These are phyloP conservation scores for Hybognathus amarus DNA, from an alignment of 2,797 vertebrate genomes.

Conservation along the genomic window DNA sequence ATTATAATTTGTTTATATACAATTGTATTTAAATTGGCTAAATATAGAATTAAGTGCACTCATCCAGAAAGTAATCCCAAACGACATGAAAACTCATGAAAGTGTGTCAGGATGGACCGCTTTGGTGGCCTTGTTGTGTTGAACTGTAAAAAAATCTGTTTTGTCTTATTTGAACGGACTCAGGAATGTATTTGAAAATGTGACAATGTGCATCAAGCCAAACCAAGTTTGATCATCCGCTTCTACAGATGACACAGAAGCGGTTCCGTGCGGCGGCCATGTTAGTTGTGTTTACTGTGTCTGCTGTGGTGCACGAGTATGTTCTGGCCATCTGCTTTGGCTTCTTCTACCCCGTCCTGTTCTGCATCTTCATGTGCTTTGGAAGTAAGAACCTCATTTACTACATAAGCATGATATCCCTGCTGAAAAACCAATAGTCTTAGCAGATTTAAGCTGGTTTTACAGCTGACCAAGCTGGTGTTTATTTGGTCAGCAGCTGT, in stretches of 20 bases:
- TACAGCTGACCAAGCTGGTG: slow-evolving; percentile 1
- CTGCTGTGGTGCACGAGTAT: slow-evolving; percentile 92
- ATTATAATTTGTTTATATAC: background rate
- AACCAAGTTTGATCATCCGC: background rate
- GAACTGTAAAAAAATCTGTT: background rate
- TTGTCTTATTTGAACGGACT: background rate
- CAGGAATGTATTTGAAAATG: background rate
- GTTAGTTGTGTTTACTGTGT: slow-evolving; percentile 89
- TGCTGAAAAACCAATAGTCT: background rate
- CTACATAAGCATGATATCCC: background rate
- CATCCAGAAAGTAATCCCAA: background rate
- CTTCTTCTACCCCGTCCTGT: slow-evolving; percentile 95
- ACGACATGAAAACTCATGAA: background rate
- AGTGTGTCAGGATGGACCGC: background rate
- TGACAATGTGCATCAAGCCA: background rate
- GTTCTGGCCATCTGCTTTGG: slow-evolving; percentile 87
- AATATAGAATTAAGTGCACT: background rate
- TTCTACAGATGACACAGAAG: slow-evolving; percentile 85
- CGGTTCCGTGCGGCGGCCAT: slow-evolving; percentile 88
- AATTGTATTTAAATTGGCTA: background rate
- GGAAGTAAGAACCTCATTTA: slow-evolving; percentile 85
- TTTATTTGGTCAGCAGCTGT: slow-evolving; percentile 14
- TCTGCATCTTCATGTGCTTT: slow-evolving; percentile 91
- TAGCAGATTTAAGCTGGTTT: background rate
- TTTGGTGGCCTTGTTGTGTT: background rate